Conservation (phyloP, 2,113 vertebrate genomes). For the Xiphias gladius region DNA sequence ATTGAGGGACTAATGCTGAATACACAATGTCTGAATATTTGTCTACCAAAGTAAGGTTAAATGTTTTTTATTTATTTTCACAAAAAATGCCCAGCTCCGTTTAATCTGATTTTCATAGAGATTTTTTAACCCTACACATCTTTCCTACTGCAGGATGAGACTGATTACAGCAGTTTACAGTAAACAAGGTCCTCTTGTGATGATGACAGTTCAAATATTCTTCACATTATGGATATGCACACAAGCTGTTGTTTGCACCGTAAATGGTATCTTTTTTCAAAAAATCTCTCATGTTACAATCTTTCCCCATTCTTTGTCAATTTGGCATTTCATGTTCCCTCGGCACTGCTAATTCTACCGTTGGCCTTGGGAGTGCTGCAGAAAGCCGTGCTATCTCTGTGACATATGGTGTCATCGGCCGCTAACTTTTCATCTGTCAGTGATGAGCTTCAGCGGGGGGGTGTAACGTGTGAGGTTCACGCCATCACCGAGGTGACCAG, state of each 20-base stretch:
- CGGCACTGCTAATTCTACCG: neutral
- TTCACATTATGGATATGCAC: neutral
- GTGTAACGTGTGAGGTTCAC: neutral
- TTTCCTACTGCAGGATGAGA: neutral
- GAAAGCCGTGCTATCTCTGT: conserved; percentile 19
- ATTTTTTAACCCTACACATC: neutral
- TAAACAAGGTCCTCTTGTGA: neutral
- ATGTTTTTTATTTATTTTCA: too few relatives aligned
- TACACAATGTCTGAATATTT: too few relatives aligned
- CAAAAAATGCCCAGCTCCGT: too few relatives aligned
- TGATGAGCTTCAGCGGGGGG: conserved; percentile 5
- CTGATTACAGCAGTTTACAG: neutral
- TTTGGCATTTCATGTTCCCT: neutral
- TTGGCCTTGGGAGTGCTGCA: neutral
- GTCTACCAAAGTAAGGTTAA: too few relatives aligned
- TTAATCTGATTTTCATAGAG: neutral
- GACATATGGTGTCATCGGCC: conserved; percentile 28
- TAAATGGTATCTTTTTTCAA: neutral
- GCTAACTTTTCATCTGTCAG: conserved; percentile 35
- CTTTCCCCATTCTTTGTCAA: neutral
- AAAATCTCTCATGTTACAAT: neutral
- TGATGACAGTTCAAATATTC: neutral
- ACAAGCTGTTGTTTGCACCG: neutral
- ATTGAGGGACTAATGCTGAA: too few relatives aligned
- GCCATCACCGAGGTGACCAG: neutral